These are phyloP conservation scores for Octonoba sinensis DNA, from an alignment of 2,888 invertebrate genomes.

Conservation along the genomic window DNA sequence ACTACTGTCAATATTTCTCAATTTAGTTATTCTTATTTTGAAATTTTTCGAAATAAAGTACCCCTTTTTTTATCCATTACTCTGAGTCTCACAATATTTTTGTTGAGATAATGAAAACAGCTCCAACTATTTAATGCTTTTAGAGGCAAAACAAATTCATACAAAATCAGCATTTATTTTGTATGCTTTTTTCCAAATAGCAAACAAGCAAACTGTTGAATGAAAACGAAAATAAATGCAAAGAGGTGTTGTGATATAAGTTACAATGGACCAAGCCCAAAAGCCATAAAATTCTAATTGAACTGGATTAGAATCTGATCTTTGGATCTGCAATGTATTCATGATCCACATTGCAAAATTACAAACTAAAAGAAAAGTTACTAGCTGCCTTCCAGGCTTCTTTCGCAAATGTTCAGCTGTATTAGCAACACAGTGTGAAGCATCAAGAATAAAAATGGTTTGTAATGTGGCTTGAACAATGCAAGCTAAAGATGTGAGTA, in stretches of 20 bases:
- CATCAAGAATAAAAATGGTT: conserved; percentile 80
- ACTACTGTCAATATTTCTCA: too few relatives aligned
- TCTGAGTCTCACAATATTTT: too few relatives aligned
- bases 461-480: conserved; percentile 80
- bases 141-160: too few relatives aligned
- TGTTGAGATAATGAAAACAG: too few relatives aligned
- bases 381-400: conserved; percentile 93
- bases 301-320: conserved; percentile 91
- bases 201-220: conserved; percentile 93
- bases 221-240: conserved; percentile 95
- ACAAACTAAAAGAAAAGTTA: conserved; percentile 82
- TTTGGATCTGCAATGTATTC: conserved; percentile 89
- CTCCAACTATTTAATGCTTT: too few relatives aligned
- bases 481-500: conserved; percentile 82
- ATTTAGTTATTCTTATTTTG: too few relatives aligned
- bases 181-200: conserved; percentile 95
- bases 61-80: too few relatives aligned
- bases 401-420: conserved; percentile 80
- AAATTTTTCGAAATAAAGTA: too few relatives aligned
- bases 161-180: conserved; percentile 73
- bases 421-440: conserved; percentile 85
- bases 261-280: conserved; percentile 97
- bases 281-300: conserved; percentile 91
- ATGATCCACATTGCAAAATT: conserved; percentile 77
- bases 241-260: conserved; percentile 92